Percentiles rank a stretch among this genome's conserved stretches.
phyloP scores from a whole-genome alignment of 2,113 vertebrate genomes.

The Perca schrenkii region DNA sequence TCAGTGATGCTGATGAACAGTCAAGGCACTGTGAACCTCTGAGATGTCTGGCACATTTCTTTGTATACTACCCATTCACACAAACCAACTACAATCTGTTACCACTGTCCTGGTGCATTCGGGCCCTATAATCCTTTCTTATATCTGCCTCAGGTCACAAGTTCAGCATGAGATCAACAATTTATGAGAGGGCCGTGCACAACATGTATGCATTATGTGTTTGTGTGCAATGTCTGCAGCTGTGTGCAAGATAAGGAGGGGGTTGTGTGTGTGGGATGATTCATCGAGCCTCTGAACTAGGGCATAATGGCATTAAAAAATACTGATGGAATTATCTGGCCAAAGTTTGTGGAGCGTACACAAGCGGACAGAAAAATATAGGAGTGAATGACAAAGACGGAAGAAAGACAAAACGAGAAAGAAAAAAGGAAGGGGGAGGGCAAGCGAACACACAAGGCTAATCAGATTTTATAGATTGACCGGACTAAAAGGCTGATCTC shows the following conservation, averaged over 20 bases:
- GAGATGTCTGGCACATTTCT: constrained; percentile 39
- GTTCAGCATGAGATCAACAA: constrained; percentile 76
- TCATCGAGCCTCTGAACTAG: constrained; percentile 55
- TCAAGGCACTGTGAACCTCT: constrained; percentile 41
- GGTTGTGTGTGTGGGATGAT: constrained; percentile 16
- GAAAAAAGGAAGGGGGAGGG: constrained; percentile 26
- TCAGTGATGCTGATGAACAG: constrained; percentile 59
- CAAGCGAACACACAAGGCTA: constrained; percentile 65
- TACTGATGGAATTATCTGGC: constrained; percentile 64
- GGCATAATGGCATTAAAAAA: constrained; percentile 66
- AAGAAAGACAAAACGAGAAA: constrained; percentile 12
- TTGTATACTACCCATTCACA: constrained; percentile 28
- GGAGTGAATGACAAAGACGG: constrained; percentile 23
- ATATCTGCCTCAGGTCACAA: constrained; percentile 64
- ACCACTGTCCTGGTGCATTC: neutral
- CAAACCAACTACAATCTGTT: constrained; percentile 20
- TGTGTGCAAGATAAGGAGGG: constrained; percentile 29
- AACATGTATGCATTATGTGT: constrained; percentile 31
- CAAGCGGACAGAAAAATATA: constrained; percentile 10
- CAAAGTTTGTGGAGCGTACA: constrained; percentile 59
- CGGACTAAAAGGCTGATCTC: constrained; percentile 73
- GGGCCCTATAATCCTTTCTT: constrained; percentile 9
- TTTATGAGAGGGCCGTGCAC: constrained; percentile 71
- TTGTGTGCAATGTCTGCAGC: constrained; percentile 42
- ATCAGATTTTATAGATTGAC: constrained; percentile 82